These are phyloP conservation scores for Antechinus stuartii DNA, from an alignment of 2,113 vertebrate genomes.

Conservation along the genomic window DNA sequence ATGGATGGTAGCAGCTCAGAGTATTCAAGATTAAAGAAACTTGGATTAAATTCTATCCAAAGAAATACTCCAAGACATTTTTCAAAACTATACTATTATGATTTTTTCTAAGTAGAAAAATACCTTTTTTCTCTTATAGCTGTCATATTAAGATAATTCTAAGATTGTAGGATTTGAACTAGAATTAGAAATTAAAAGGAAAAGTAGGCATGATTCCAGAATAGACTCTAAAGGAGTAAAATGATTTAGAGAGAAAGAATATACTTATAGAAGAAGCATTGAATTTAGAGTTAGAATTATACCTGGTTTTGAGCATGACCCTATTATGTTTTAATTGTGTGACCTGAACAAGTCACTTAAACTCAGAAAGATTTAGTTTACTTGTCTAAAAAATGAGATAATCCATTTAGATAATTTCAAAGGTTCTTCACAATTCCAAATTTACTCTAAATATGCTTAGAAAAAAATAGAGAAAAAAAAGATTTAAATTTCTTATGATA, in stretches of 20 bases:
- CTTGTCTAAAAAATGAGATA: not conserved
- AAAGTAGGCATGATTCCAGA: not conserved
- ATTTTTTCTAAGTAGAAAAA: constrained; percentile 34
- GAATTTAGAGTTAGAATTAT: not conserved
- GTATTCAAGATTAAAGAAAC: constrained; percentile 59
- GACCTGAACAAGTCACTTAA: constrained; percentile 41
- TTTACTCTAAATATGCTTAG: not conserved
- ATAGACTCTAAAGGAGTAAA: not conserved
- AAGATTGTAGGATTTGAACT: constrained; percentile 54
- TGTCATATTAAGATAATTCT: constrained; percentile 45
- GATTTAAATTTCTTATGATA: not conserved
- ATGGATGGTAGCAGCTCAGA: not conserved
- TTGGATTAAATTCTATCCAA: constrained; percentile 50
- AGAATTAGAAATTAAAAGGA: constrained; percentile 16
- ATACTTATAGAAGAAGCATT: not conserved
- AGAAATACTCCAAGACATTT: constrained; percentile 47
- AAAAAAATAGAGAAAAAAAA: not conserved
- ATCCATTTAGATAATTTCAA: not conserved
- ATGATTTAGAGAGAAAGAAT: not conserved
- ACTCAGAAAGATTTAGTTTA: constrained; percentile 14
- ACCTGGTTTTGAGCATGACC: not conserved
- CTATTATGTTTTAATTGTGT: not conserved
- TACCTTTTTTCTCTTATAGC: constrained; percentile 40
- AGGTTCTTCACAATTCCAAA: not conserved
- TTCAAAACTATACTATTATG: constrained; percentile 30